Base-by-base conservation (phyloP, 2,797 vertebrate species). In the Synanceia verrucosa region DNA sequence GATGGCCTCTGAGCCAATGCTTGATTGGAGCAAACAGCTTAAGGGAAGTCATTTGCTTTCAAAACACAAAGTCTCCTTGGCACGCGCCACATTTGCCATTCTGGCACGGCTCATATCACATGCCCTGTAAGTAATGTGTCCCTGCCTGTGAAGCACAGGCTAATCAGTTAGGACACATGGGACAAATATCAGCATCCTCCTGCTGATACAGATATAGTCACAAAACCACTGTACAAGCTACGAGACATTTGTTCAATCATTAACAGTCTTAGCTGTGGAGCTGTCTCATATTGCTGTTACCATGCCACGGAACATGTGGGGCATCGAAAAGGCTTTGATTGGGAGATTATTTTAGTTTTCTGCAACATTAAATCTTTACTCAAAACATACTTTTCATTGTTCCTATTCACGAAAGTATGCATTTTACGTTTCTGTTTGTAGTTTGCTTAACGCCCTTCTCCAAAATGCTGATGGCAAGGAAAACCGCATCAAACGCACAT, bases 11-110 rank as follows among this genome's bases (percentile, higher is more conserved):
- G 55, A 64, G 82, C 70, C 76, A 76, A 77, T 23, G 21, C 59
- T 82, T 89, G 83, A 92, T 90, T 90, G 74, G 64, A 82, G 74
- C 65, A 84, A 89, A 86, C 66, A 65, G 52, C 56, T 82, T 67
- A 59, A 68, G 53, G 61, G 41, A 81, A 76, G 68, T 70, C 0
- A 71, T 84, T 85, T 79, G 61, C 65, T 80, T 78, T 78, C 48
- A 83, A 76, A 83, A 78, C 67, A 55, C 52, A 87, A 78, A 43
- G 56, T 68, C 50, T 86, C 31, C 57, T 76, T 88, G 78, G 70
- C 73, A 85, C 48, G 33, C 11, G 37, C 29, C 64, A 69, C 65
- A 56, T 74, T 85, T 81, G 59, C 56, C 79, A 84, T 59, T 79
- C 62, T 73, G 62, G 65, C 76, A 73, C 6, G 41, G 65, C 29